Evolutionary conservation across 2,888 invertebrate genomes (phyloP).

Genomic region (Limenitis arthemis): DNA sequence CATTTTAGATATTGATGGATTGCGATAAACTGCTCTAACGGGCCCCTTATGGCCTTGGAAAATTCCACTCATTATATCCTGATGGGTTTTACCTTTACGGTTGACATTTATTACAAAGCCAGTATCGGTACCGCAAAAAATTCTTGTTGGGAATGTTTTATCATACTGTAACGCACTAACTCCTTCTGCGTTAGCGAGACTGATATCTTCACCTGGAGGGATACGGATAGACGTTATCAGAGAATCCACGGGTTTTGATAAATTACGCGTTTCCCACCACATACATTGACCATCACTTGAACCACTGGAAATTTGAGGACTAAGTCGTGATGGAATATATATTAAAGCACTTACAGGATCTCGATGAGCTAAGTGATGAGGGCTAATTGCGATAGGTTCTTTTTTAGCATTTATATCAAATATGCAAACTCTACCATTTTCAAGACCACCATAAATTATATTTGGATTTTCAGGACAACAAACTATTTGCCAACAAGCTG

Average conservation of each 20-base stretch:
- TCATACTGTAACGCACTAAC: slow-evolving; percentile 77
- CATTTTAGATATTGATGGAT: slow-evolving; percentile 75
- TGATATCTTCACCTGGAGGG: slow-evolving; percentile 55
- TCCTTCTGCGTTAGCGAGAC: slow-evolving; percentile 67
- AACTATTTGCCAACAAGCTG: slow-evolving; percentile 40
- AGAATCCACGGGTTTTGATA: slow-evolving; percentile 69
- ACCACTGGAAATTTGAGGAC: slow-evolving; percentile 73
- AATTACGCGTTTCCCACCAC: slow-evolving; percentile 78
- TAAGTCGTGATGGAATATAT: slow-evolving; percentile 70
- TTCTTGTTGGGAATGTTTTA: slow-evolving; percentile 74
- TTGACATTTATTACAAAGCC: slow-evolving; percentile 71
- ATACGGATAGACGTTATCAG: slow-evolving; percentile 71
- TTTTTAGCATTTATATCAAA: slow-evolving; percentile 85
- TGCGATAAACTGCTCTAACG: slow-evolving; percentile 74
- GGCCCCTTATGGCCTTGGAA: slow-evolving; percentile 71
- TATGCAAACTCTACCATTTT: slow-evolving; percentile 44
- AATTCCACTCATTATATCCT: slow-evolving; percentile 72
- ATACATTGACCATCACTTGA: slow-evolving; percentile 74
- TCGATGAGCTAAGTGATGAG: slow-evolving; percentile 40
- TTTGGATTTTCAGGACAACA: slow-evolving; percentile 36
- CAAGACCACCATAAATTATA: slow-evolving; percentile 39
- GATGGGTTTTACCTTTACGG: slow-evolving; percentile 75
- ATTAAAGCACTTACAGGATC: slow-evolving; percentile 69
- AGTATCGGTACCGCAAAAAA: slow-evolving; percentile 48
- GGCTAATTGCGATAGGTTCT: slow-evolving; percentile 78